phyloP scores from a whole-genome alignment of 2,888 invertebrate species.

The Elmis aenea region DNA sequence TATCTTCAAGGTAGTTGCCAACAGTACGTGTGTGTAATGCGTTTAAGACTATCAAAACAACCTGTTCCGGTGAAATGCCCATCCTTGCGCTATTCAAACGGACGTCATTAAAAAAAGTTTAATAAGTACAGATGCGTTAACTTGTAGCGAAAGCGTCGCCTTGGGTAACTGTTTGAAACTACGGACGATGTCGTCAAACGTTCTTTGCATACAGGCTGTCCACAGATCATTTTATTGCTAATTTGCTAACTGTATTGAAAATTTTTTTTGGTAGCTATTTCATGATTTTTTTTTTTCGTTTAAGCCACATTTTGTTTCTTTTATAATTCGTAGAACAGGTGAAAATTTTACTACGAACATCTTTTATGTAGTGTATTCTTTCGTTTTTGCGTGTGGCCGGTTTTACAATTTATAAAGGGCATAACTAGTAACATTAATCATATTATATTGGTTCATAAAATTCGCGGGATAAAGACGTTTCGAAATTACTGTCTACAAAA shows the following conservation, averaged over 20 bases:
- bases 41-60: constrained; percentile 6
- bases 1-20: constrained; percentile 6
- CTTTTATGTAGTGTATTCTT: no score
- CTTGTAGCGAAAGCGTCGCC: constrained; percentile 4
- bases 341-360: no score
- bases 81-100: constrained; percentile 3
- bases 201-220: no score
- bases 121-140: no score
- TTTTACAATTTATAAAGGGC: constrained; percentile 10
- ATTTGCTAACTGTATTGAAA: no score
- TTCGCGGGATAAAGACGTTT: constrained; percentile 17
- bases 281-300: no score
- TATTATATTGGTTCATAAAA: constrained; percentile 18
- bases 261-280: no score
- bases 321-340: no score
- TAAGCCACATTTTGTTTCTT: no score
- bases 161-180: no score
- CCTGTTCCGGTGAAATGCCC: constrained; percentile 7
- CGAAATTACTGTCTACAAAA: constrained; percentile 18
- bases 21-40: constrained; percentile 8
- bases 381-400: constrained; percentile 11
- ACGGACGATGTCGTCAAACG: no score
- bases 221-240: no score
- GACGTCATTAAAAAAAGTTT: constrained; percentile 6
- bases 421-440: constrained; percentile 15